Evolutionary conservation across 2,113 vertebrate species (phyloP), one percentile per base, ranked within the genome.

Genomic region (Notarius quadriscutis): DNA sequence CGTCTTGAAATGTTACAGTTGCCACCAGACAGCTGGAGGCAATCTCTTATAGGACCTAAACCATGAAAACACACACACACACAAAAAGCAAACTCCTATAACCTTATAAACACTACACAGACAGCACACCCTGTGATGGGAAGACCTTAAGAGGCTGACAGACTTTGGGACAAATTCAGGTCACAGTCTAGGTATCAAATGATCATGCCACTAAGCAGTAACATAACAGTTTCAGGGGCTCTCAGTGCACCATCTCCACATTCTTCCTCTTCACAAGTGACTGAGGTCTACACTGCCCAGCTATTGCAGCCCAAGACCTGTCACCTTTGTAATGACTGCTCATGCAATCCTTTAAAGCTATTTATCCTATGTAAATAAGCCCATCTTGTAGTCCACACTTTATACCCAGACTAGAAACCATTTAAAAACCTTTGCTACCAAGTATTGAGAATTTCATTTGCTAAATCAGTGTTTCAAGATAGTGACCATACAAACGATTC

Each of bases 401-500:
- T 53, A 75, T 83, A 89, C 83, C 8, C 17, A 89, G 89, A 90
- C 88, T 78, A 72, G 80, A 84, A 81, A 81, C 60, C n/a, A 53
- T 27, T 87, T 78, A 63, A 53, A 81, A 84, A 67, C 79, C 0
- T 74, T 88, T 90, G 65, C 93, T 62, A 77, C 89, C 83, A 90
- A 89, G 4, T 88, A 82, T 81, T 89, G 90, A 91, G 90, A 92
- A 18, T 30, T 75, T 87, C 25, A 22, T 80, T 48, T 67, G 69
- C n/a, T 63, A 94, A 92, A 88, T 94, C 93, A 94, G 92, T 94
- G 94, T 95, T 94, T 93, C 91, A 91, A 94, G 93, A 94, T 91
- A 90, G 92, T 93, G 91, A 89, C 81, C 17, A 72, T 88, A 92
- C 92, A 88, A 93, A 91, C 92, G 48, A 90, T 91, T 90, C 90